These are phyloP conservation scores for Aphelenchoides fujianensis DNA, from an alignment of 1,140 invertebrate species.

Conservation along the genomic window DNA sequence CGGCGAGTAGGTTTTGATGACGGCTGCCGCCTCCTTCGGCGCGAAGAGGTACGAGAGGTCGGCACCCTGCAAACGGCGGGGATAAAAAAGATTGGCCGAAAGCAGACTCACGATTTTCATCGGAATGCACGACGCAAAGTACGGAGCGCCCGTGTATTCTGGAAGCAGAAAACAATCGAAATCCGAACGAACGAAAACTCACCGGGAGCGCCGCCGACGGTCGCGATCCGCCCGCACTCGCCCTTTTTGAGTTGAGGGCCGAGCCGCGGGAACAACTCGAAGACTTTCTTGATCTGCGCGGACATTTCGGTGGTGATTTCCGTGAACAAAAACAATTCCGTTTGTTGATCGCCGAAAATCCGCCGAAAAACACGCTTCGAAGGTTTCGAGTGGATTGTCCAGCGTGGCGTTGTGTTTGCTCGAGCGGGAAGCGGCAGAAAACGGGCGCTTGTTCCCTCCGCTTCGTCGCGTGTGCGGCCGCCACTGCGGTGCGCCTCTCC, in stretches of 20 bases:
- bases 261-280: slow-evolving; percentile 13
- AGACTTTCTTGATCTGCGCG: slow-evolving; percentile 2
- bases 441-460: too few relatives aligned
- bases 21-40: slow-evolving; percentile 69
- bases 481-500: too few relatives aligned
- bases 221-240: slow-evolving; percentile 48
- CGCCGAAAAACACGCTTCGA: too few relatives aligned
- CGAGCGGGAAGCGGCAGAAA: too few relatives aligned
- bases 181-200: too few relatives aligned
- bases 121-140: slow-evolving; percentile 26
- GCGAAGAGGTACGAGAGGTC: slow-evolving; percentile 43
- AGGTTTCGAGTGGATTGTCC: too few relatives aligned
- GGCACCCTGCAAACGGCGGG: slow-evolving; percentile 33
- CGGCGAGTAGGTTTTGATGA: slow-evolving; percentile 86
- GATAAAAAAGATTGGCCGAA: too few relatives aligned
- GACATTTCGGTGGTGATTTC: not conserved
- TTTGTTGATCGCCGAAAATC: too few relatives aligned
- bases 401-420: too few relatives aligned
- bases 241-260: slow-evolving; percentile 34
- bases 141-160: slow-evolving; percentile 40
- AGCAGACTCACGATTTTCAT: slow-evolving; percentile 31
- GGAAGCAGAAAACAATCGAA: not conserved
- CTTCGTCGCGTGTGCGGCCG: too few relatives aligned
- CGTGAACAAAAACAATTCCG: too few relatives aligned
- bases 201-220: slow-evolving; percentile 37